Conservation (phyloP, 2,113 vertebrate species). For the Quiscalus mexicanus region DNA sequence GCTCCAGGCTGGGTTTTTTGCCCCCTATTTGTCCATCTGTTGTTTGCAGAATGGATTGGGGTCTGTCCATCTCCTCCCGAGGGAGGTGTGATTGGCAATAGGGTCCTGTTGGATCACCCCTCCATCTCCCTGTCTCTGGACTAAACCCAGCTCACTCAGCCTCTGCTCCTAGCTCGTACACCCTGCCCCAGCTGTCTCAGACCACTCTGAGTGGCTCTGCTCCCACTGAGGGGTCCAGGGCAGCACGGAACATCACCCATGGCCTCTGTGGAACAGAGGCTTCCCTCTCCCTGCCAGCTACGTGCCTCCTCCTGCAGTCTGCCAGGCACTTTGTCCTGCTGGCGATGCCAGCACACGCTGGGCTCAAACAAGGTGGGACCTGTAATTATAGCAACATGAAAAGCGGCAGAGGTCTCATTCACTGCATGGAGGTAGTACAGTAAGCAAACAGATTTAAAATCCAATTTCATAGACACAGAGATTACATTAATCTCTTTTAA, state of each 20-base stretch:
- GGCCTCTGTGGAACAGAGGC: neutral
- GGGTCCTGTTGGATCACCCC: neutral
- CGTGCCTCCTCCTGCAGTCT: neutral
- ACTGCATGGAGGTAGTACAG: neutral
- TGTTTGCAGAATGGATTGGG: neutral
- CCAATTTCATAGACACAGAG: slow-evolving; percentile 57
- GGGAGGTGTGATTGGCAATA: neutral
- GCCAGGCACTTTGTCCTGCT: neutral
- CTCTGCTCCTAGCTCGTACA: accelerated
- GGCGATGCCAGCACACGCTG: accelerated
- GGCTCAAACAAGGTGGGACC: neutral
- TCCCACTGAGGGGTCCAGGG: neutral
- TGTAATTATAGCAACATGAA: neutral
- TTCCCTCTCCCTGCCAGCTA: neutral
- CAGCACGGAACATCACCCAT: accelerated
- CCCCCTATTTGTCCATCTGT: neutral
- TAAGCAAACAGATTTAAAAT: slow-evolving; percentile 53
- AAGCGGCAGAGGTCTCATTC: neutral
- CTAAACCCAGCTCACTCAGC: neutral
- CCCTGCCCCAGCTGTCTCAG: neutral
- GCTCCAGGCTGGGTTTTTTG: neutral
- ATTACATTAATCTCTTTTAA: slow-evolving; percentile 60
- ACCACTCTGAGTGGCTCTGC: neutral
- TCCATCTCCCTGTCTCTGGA: neutral
- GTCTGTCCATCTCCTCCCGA: neutral